Conservation (phyloP, 2,888 invertebrate species). For the Tholera decimalis region DNA sequence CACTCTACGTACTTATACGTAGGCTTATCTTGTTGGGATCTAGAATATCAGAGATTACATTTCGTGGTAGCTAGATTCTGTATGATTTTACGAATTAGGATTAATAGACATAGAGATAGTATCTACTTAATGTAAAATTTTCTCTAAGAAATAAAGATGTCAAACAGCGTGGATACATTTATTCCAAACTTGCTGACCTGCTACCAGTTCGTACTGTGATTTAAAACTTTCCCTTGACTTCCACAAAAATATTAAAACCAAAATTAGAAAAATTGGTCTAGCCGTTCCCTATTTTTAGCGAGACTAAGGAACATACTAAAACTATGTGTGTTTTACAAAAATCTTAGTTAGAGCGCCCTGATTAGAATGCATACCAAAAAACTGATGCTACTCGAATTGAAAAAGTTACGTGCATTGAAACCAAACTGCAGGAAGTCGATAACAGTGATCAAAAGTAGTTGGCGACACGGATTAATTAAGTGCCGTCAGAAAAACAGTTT, state of each 20-base stretch:
- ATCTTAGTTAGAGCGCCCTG: background rate
- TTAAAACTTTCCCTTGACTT: too few relatives aligned
- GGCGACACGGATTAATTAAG: constrained; percentile 87
- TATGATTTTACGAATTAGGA: background rate
- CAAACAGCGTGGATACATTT: too few relatives aligned
- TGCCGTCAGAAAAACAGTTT: constrained; percentile 85
- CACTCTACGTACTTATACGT: constrained; percentile 28
- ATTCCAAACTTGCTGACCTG: too few relatives aligned
- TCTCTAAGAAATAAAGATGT: too few relatives aligned
- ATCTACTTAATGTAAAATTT: too few relatives aligned
- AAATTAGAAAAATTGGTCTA: too few relatives aligned
- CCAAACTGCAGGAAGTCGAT: constrained; percentile 20
- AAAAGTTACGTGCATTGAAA: constrained; percentile 5
- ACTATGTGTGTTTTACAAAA: too few relatives aligned
- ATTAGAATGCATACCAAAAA: background rate
- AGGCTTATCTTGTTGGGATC: constrained; percentile 22
- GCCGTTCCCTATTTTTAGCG: too few relatives aligned
- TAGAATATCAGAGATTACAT: constrained; percentile 33
- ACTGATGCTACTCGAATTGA: background rate
- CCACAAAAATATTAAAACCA: too few relatives aligned
- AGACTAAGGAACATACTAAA: too few relatives aligned
- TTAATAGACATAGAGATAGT: background rate
- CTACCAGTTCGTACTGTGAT: too few relatives aligned
- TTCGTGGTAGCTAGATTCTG: constrained; percentile 1
- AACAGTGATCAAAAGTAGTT: constrained; percentile 65